phyloP scores from a whole-genome alignment of 2,797 vertebrate genomes.

The Dallia pectoralis region DNA sequence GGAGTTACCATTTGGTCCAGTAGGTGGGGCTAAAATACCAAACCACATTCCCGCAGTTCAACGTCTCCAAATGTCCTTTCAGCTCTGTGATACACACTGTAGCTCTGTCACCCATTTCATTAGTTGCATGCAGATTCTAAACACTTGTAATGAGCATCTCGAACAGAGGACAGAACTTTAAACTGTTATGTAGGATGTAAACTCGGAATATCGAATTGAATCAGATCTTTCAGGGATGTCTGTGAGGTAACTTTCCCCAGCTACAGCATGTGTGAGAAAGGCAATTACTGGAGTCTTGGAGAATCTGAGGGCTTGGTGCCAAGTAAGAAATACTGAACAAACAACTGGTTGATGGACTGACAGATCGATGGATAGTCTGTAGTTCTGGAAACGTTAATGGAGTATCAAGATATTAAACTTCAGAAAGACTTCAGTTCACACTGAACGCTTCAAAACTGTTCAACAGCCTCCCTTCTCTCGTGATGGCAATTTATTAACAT shows the following conservation, averaged over 20 bases:
- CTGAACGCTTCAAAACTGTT: background rate
- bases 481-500: conserved; percentile 54
- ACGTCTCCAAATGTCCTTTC: background rate
- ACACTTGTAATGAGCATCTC: background rate
- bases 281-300: background rate
- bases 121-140: background rate
- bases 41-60: background rate
- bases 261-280: background rate
- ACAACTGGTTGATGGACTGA: background rate
- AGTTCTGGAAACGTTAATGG: background rate
- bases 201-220: background rate
- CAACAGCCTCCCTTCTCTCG: background rate
- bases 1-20: background rate
- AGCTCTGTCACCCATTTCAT: background rate
- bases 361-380: background rate
- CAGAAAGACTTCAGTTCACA: background rate
- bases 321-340: background rate
- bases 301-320: background rate
- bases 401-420: too few species aligned
- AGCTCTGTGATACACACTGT: background rate
- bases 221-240: background rate
- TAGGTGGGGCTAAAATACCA: background rate
- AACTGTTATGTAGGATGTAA: background rate
- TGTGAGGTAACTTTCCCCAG: background rate
- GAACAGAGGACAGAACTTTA: background rate